Conservation (phyloP, 2,888 invertebrate genomes). For the Drosophila leonis region DNA sequence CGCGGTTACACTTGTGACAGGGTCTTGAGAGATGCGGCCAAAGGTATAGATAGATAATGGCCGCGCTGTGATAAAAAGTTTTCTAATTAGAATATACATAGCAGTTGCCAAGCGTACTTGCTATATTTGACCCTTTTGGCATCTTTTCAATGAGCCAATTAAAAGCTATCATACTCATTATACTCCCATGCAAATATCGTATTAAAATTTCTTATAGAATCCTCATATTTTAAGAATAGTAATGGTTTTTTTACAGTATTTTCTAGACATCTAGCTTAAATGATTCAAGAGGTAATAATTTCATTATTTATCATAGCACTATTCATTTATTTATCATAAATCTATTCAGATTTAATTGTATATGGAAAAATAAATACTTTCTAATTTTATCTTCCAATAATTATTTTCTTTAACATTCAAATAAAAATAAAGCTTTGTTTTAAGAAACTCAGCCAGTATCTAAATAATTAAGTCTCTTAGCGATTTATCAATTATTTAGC, state of each 20-base stretch:
- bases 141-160: slow-evolving; percentile 37
- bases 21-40: background rate
- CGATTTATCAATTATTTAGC: background rate
- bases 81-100: slow-evolving; percentile 71
- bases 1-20: slow-evolving; percentile 63
- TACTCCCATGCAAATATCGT: background rate
- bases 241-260: background rate
- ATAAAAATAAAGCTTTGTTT: background rate
- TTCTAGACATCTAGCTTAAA: background rate
- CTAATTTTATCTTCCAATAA: background rate
- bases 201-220: background rate
- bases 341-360: background rate
- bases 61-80: slow-evolving; percentile 54
- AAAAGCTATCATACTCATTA: slow-evolving; percentile 26
- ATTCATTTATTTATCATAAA: too few relatives aligned
- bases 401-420: background rate
- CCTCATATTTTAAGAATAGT: background rate
- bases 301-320: background rate
- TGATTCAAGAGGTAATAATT: background rate
- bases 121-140: slow-evolving; percentile 11
- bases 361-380: background rate
- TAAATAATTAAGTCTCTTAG: background rate
- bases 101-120: slow-evolving; percentile 33
- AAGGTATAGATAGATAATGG: slow-evolving; percentile 61
- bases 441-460: background rate